These are phyloP conservation scores for Heloderma charlesbogerti DNA, from an alignment of 2,113 vertebrate genomes.

Conservation along the genomic window DNA sequence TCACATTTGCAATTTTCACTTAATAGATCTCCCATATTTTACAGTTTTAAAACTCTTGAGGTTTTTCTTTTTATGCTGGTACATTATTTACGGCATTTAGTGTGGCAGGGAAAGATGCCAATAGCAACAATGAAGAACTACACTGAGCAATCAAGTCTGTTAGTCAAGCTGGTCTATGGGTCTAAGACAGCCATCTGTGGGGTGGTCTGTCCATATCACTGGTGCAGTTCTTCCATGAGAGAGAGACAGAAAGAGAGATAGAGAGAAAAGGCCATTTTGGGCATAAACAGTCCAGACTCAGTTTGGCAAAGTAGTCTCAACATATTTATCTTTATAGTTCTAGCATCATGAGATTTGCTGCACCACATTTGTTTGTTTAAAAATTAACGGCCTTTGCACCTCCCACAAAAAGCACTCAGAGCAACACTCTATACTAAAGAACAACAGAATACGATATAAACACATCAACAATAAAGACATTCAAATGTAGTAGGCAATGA, in stretches of 20 bases:
- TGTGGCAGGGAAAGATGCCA: neutral
- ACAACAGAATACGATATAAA: neutral
- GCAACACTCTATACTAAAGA: neutral
- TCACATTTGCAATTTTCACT: conserved; percentile 56
- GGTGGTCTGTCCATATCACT: conserved; percentile 13
- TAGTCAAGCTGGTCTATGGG: neutral
- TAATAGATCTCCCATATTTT: conserved; percentile 40
- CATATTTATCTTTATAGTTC: conserved; percentile 45
- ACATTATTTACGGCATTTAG: conserved; percentile 30
- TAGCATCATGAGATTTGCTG: conserved; percentile 49
- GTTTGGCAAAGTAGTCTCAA: conserved; percentile 40
- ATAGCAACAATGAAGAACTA: conserved; percentile 19
- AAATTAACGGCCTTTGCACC: neutral
- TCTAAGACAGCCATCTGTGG: conserved; percentile 14
- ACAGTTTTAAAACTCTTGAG: conserved; percentile 56
- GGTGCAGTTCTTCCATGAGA: neutral
- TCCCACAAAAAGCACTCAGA: neutral
- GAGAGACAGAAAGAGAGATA: neutral
- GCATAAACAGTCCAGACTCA: neutral
- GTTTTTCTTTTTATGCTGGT: conserved; percentile 26
- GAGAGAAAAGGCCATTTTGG: neutral
- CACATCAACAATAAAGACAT: neutral
- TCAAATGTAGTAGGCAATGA: neutral
- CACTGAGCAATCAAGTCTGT: conserved; percentile 21
- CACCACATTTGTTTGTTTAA: neutral